These are phyloP conservation scores for Paguma larvata DNA, from an alignment of 2,797 vertebrate species.

Conservation along the genomic window DNA sequence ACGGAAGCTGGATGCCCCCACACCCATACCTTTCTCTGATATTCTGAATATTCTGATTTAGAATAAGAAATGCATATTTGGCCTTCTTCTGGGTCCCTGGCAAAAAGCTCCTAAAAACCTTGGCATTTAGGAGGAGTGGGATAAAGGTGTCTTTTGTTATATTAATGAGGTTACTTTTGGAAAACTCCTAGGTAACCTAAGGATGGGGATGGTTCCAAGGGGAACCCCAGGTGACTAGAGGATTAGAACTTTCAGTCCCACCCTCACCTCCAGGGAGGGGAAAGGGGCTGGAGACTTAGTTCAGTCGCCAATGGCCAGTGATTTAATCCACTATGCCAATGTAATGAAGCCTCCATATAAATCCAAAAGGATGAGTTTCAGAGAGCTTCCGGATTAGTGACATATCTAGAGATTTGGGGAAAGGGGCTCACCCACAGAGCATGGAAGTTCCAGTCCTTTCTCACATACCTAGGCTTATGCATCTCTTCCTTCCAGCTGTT, in stretches of 20 bases:
- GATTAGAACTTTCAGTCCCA: not conserved
- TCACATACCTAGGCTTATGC: not conserved
- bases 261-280: not conserved
- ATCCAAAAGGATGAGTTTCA: not conserved
- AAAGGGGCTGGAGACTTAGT: not conserved
- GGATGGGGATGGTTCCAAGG: not conserved
- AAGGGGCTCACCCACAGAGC: not conserved
- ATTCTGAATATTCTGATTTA: not conserved
- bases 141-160: not conserved
- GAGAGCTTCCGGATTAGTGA: not conserved
- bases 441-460: not conserved
- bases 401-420: not conserved
- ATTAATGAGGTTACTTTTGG: not conserved
- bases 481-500: not conserved
- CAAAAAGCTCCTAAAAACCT: not conserved
- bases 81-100: not conserved
- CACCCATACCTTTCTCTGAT: not conserved
- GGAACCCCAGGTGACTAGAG: not conserved
- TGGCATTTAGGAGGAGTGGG: not conserved
- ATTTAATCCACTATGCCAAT: not conserved
- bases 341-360: not conserved
- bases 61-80: not conserved
- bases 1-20: not conserved
- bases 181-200: not conserved
- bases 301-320: not conserved